phyloP scores from a whole-genome alignment of 2,797 vertebrate species.

The Dipus sagitta region DNA sequence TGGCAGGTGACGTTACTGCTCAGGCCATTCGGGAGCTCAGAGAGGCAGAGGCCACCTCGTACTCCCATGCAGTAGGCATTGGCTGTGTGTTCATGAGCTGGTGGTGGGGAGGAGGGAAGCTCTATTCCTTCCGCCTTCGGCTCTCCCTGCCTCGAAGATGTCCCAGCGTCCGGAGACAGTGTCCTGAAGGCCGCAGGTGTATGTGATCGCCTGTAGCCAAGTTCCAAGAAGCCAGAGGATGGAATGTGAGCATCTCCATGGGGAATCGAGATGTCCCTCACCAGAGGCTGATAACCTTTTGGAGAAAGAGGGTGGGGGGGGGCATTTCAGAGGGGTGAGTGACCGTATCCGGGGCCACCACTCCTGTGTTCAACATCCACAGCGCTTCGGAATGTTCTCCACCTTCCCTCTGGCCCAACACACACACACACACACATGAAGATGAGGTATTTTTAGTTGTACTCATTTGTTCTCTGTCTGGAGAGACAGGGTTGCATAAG shows the following conservation, averaged over 20 bases:
- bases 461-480: constrained; percentile 62
- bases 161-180: neutral
- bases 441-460: constrained; percentile 70
- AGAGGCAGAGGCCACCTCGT: rapidly evolving
- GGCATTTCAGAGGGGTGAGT: neutral
- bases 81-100: neutral
- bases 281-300: too few species aligned
- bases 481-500: constrained; percentile 77
- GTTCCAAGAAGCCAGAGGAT: neutral
- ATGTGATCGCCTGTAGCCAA: neutral
- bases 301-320: too few species aligned
- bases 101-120: too few species aligned
- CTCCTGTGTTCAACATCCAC: constrained; percentile 41
- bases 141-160: neutral
- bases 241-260: neutral
- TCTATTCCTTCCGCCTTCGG: rapidly evolving
- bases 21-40: neutral
- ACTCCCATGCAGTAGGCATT: rapidly evolving
- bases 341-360: neutral
- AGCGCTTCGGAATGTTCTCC: constrained; percentile 58
- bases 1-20: too few species aligned
- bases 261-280: rapidly evolving
- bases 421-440: constrained; percentile 14
- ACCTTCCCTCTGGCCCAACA: neutral
- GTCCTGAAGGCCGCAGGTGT: neutral